Base-by-base conservation (phyloP, 2,113 vertebrate species). In the Aldabrachelys gigantea region DNA sequence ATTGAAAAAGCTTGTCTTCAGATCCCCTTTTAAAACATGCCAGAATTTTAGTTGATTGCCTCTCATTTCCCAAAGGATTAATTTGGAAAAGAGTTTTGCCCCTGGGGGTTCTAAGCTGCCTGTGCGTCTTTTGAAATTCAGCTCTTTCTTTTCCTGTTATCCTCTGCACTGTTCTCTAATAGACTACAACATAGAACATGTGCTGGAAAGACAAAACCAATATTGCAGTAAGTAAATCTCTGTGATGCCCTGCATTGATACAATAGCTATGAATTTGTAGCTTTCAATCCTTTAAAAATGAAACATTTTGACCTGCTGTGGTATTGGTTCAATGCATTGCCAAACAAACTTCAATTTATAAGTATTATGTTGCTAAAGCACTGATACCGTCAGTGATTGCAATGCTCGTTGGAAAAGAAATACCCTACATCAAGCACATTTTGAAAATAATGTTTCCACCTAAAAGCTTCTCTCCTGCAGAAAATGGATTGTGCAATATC, bases 401-500 rank as follows among this genome's bases (percentile, higher is more conserved):
- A 12, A 38, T 11, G 47, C 35, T 31, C 22, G 2, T 6, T 83
- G 80, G 52, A 93, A 95, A 44, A 86, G 76, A 85, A 94, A 41
- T 54, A 79, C 22, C 50, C 3, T 54, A 80, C 5, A 54, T 84
- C 65, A 94, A 90, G 47, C 21, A 62, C 21, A 72, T 76, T 44
- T 92, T 92, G 14, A 84, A 96, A 97, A 96, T 83, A 87, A 75
- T 0, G 5, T 62, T 57, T 47, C 56, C 49, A 72, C 41, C 47
- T 94, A 80, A 96, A 95, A 91, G 19, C 57, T 72, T 96, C 78
- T 96, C 19, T 93, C 65, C 59, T 89, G 13, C 21, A 89, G 87
- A 90, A 96, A 98, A 97, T 25, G 3, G 56, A 92, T 83, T 84
- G 82, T 93, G 82, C 47, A 47, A 78, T n/a, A 91, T 24, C 62